Base-by-base conservation (phyloP, 2,113 vertebrate species). In the Mugil cephalus region DNA sequence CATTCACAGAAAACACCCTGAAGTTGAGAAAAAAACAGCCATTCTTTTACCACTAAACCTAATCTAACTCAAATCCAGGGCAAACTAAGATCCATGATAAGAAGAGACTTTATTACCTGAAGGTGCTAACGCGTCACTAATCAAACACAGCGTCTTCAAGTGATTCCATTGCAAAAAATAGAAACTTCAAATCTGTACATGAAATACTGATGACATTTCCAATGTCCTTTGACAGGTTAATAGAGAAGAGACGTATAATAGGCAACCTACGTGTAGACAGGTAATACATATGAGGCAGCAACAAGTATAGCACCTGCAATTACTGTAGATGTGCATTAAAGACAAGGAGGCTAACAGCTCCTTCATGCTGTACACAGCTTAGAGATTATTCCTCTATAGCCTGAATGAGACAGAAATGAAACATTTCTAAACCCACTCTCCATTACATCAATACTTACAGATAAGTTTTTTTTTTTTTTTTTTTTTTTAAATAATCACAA, bases 11-110 rank as follows among this genome's bases (percentile, higher is more conserved):
- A 60, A 47, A n/a, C n/a, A n/a, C n/a, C n/a, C n/a, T n/a, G n/a
- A n/a, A n/a, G n/a, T n/a, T 61, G 4, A 39, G 50, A 52, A 65
- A 30, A 54, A 69, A 36, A 39, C 35, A 66, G 62, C 50, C 15
- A 8, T 62, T 39, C 55, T 73, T 62, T 72, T 58, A 60, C 17
- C 48, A 15, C 66, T 58, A 72, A 65, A 43, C 70, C 52, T 69
- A 67, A 40, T 68, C 45, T 71, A 79, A 76, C 34, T 71, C 8
- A 59, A 77, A 82, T 80, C 69, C 69, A 42, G 42, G 34, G 61
- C 15, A 69, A 62, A 74, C 24, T 30, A 69, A 61, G 24, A 65
- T 36, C 52, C 56, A 60, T 75, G 54, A 71, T 21, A 59, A 56
- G 69, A 66, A 13, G 50, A 63, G 64, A 79, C 79, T 76, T 76